Base-by-base conservation (phyloP, 2,113 vertebrate species). In the Pluvialis apricaria region DNA sequence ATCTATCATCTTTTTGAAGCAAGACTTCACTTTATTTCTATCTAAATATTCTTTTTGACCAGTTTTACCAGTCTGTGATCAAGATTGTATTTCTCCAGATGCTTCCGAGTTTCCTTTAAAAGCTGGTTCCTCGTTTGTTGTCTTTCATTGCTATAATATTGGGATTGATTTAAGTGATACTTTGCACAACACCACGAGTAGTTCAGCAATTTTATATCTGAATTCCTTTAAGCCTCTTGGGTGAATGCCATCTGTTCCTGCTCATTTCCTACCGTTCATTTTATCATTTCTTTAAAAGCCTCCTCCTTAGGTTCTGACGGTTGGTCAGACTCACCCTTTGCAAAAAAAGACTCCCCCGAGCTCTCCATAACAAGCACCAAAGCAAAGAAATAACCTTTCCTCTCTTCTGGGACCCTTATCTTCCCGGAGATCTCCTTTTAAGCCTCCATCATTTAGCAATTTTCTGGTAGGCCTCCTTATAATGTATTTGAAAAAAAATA, bases 221-320 rank as follows among this genome's bases (percentile, higher is more conserved):
- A 82, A 72, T 90, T 86, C 91, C 54, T 96, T 82, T 40, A 92
- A 90, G 71, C n/a, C 79, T 88, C 88, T 88, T 52, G 80, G 71
- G 89, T 83, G 82, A 82, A 61, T 47, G 79, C 82, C 88, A 82
- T 95, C 91, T 86, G 89, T 51, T 94, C 88, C 80, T 86, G 76
- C 52, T 86, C 66, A 72, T 80, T 95, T 88, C 44, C 66, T 52
- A 85, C n/a, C 5, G 0, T 32, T 75, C 38, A 42, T 88, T 86
- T 90, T 42, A 69, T 55, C 32, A 52, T 72, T 62, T 62, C 54
- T 80, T 88, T 68, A 54, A 88, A 82, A 86, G n/a, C 36, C 42
- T 92, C 13, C 52, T 77, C 71, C 82, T 82, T 62, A 62, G 61
- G 34, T 64, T 85, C 62, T 57, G 11, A 29, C 0, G 2, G 19